Percentiles rank a stretch among this genome's conserved stretches.
Evolutionary conservation across 2,888 invertebrate species (phyloP).

Genomic region (Leucoptera coffeella): DNA sequence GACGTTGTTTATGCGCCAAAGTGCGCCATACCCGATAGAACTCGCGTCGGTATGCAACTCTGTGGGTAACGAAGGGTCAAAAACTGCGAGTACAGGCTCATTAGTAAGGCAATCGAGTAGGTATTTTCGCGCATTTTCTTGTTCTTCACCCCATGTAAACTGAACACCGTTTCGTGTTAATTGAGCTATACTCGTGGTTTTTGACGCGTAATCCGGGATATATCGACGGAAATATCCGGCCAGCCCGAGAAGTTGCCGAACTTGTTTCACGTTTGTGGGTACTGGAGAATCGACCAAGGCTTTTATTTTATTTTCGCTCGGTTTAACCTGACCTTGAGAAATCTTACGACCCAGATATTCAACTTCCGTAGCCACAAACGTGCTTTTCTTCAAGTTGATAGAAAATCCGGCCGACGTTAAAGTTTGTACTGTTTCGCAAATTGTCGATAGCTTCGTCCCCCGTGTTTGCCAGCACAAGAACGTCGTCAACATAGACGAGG

Average conservation of each 20-base stretch:
- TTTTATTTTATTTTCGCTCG: slow-evolving; percentile 2
- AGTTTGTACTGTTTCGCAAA: no score
- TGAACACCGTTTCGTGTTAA: neutral
- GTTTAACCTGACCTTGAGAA: slow-evolving; percentile 3
- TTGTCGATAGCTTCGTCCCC: no score
- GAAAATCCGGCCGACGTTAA: no score
- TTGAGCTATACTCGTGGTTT: slow-evolving; percentile 1
- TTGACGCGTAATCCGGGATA: slow-evolving; percentile 1
- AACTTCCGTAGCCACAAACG: no score
- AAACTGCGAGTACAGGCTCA: slow-evolving; percentile 1
- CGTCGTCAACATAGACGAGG: neutral
- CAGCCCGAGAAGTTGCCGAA: slow-evolving; percentile 1
- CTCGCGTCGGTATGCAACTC: no score
- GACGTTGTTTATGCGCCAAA: slow-evolving; percentile 5
- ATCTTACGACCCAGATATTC: no score
- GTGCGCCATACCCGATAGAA: slow-evolving; percentile 7
- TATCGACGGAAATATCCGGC: slow-evolving; percentile 1
- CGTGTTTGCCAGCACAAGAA: no score
- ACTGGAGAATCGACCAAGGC: slow-evolving; percentile 1
- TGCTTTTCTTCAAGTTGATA: no score
- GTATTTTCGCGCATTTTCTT: neutral
- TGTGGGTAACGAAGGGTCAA: slow-evolving; percentile 9
- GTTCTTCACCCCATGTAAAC: slow-evolving; percentile 1
- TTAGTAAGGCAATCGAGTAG: neutral
- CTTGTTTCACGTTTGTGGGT: neutral